Evolutionary conservation across 2,888 invertebrate genomes (phyloP), one percentile per base, ranked within the genome.

Genomic region (Dicranocentrus wangi): DNA sequence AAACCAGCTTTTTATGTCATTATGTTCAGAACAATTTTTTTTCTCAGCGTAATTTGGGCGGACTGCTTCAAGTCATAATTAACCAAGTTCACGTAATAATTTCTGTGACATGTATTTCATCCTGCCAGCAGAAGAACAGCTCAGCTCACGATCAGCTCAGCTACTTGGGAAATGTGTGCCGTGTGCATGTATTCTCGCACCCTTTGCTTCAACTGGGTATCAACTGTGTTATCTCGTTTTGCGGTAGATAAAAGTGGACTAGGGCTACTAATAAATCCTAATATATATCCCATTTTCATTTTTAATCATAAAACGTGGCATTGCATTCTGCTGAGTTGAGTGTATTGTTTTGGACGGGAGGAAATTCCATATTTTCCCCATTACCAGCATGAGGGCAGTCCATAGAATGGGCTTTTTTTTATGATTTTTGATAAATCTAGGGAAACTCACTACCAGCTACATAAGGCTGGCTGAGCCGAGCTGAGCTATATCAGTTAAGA

Each of bases 41-140:
- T 70, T 68, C 77, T 69, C 77, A 78, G 69, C 61, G 78, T 78
- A 78, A 78, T 78, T 78, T 78, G 78, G 78, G 78, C 78, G 78
- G 78, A 78, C 78, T 78, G 78, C 78, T 78, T 78, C 78, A 78
- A 78, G 78, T 78, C 78, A 78, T 78, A 78, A 78, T 78, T 78
- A 78, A 78, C 70, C 78, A 78, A 78, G 78, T 78, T 78, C 78
- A 78, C 78, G 78, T 78, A 78, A 78, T 78, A 70, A 78, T 78
- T 78, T 78, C 78, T 78, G 78, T 78, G 78, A 78, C 78, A 78
- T 78, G 78, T 78, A 78, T 70, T 78, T 78, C 78, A 78, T 78
- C 78, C 78, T 68, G 51, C 69, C 8, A 19, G 58, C 7, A 23
- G 15, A 23, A 17, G n/a, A n/a, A n/a, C n/a, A n/a, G n/a, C n/a